Conservation (phyloP, 2,113 vertebrate genomes). For the Platichthys stellatus region DNA sequence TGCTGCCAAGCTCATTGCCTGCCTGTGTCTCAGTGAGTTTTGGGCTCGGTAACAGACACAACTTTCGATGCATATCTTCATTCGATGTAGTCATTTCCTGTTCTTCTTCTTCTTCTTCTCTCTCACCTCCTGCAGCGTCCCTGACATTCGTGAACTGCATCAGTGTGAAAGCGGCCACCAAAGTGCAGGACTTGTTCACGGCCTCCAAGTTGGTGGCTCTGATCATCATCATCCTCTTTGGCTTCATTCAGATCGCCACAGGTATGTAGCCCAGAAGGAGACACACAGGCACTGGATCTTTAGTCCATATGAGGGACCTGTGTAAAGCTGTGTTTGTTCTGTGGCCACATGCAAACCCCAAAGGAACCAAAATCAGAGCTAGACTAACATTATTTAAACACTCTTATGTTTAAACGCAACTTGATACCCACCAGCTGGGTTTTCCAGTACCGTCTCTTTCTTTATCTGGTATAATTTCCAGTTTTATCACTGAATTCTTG, state of each 20-base stretch:
- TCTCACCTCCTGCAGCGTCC: conserved; percentile 52
- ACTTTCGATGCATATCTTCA: neutral
- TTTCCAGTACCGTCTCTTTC: too few species aligned
- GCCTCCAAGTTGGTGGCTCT: conserved; percentile 80
- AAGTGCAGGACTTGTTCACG: conserved; percentile 82
- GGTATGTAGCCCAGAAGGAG: conserved; percentile 58
- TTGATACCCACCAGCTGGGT: too few species aligned
- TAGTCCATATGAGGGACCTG: neutral
- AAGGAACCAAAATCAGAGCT: too few species aligned
- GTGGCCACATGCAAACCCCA: too few species aligned
- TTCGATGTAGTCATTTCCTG: neutral
- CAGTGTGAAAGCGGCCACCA: conserved; percentile 81
- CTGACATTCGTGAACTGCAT: conserved; percentile 83
- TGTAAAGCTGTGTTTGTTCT: too few species aligned
- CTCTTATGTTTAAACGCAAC: too few species aligned
- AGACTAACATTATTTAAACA: too few species aligned
- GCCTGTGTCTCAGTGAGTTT: conserved; percentile 82
- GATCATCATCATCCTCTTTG: conserved; percentile 81
- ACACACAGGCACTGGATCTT: neutral
- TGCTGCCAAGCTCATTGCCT: conserved; percentile 80
- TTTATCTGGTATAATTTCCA: too few species aligned
- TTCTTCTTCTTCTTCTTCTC: neutral
- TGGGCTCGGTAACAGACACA: neutral
- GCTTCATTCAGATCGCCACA: conserved; percentile 80
- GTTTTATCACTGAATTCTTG: too few species aligned